Percentiles rank a stretch among this genome's conserved stretches.
phyloP scores from a whole-genome alignment of 2,888 invertebrate genomes.

The Pegoplata infirma region DNA sequence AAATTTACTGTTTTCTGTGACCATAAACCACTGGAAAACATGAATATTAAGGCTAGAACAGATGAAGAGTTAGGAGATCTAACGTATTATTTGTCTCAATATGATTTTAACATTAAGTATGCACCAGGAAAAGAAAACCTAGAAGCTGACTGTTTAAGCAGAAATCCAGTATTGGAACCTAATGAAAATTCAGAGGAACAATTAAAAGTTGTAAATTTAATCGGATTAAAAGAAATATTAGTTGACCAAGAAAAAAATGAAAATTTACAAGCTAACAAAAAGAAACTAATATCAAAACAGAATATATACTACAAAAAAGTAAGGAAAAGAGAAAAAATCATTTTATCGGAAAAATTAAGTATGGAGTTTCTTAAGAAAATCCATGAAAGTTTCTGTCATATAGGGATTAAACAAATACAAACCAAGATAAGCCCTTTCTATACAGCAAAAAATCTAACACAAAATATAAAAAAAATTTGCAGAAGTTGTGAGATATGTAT shows the following conservation, averaged over 20 bases:
- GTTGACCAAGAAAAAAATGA: slow-evolving; percentile 17
- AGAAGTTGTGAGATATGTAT: slow-evolving; percentile 53
- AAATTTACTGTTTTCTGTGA: slow-evolving; percentile 55
- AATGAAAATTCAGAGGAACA: slow-evolving; percentile 16
- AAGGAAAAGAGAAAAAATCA: slow-evolving; percentile 27
- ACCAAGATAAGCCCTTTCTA: slow-evolving; percentile 50
- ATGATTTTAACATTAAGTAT: slow-evolving; percentile 49
- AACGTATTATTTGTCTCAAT: slow-evolving; percentile 45
- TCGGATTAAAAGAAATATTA: slow-evolving; percentile 2
- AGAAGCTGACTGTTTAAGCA: slow-evolving; percentile 50
- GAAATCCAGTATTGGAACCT: slow-evolving; percentile 49
- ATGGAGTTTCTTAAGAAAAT: slow-evolving; percentile 48
- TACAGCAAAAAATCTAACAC: slow-evolving; percentile 45
- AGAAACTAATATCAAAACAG: background rate
- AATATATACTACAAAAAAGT: slow-evolving; percentile 15
- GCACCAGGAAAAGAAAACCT: slow-evolving; percentile 38
- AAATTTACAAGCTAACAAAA: slow-evolving; percentile 11
- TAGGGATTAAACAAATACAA: slow-evolving; percentile 56
- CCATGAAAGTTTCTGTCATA: slow-evolving; percentile 50
- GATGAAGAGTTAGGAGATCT: slow-evolving; percentile 49
- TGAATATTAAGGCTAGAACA: slow-evolving; percentile 43
- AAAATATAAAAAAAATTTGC: slow-evolving; percentile 41
- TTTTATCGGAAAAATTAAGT: slow-evolving; percentile 50
- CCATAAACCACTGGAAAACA: slow-evolving; percentile 44
- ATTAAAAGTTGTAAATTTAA: slow-evolving; percentile 26